phyloP scores from a whole-genome alignment of 2,797 vertebrate genomes.

The Crocidura indochinensis region DNA sequence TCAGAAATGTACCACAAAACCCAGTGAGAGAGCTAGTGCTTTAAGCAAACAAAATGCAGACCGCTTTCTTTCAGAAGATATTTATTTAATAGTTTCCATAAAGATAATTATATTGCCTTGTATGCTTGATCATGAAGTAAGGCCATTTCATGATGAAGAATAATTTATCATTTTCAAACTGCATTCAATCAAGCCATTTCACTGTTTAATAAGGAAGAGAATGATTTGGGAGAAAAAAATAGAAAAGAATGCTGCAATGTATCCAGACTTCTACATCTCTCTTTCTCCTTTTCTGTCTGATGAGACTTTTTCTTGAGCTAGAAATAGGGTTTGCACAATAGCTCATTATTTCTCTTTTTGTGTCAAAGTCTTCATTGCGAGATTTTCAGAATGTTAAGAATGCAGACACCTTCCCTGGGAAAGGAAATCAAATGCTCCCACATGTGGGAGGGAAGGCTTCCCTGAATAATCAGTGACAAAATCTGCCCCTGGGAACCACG shows the following conservation, averaged over 20 bases:
- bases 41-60: constrained; percentile 27
- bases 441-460: not conserved
- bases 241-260: not conserved
- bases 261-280: not conserved
- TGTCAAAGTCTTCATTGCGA: constrained; percentile 33
- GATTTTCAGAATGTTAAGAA: not conserved
- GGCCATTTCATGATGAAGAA: not conserved
- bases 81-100: constrained; percentile 22
- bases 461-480: not conserved
- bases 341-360: not conserved
- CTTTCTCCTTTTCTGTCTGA: not conserved
- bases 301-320: not conserved
- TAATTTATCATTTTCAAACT: constrained; percentile 5
- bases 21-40: not conserved
- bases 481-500: not conserved
- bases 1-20: constrained; percentile 17
- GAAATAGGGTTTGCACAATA: not conserved
- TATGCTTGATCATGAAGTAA: not conserved
- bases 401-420: not conserved
- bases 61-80: not conserved
- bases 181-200: not conserved
- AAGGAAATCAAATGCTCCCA: not conserved
- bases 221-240: not conserved
- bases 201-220: not conserved
- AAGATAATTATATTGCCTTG: not conserved